Evolutionary conservation across 1,140 invertebrate species (phyloP).

Genomic region (Dreissena rostriformis): DNA sequence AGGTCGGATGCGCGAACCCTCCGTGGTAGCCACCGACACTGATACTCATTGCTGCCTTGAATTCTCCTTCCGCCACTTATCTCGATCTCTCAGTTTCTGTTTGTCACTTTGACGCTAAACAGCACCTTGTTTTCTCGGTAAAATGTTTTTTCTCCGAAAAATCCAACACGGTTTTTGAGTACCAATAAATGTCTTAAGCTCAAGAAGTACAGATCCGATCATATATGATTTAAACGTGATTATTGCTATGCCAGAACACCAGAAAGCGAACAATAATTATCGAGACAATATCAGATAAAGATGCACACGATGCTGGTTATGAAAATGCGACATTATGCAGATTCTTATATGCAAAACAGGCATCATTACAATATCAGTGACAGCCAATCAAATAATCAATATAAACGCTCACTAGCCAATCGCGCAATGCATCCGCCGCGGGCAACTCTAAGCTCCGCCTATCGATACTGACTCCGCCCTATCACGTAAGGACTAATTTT

Average conservation of each 20-base stretch:
- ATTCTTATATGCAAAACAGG: constrained; percentile 57
- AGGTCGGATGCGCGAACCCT: constrained; percentile 33
- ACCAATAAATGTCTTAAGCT: constrained; percentile 29
- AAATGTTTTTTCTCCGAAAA: neutral
- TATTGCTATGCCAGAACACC: constrained; percentile 42
- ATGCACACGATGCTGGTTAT: constrained; percentile 38
- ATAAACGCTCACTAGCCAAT: constrained; percentile 13
- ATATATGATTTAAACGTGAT: constrained; percentile 53
- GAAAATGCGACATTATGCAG: constrained; percentile 44
- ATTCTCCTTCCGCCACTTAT: constrained; percentile 28
- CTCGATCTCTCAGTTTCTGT: constrained; percentile 40
- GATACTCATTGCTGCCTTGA: constrained; percentile 33
- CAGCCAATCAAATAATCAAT: constrained; percentile 22
- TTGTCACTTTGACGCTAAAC: constrained; percentile 54
- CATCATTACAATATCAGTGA: constrained; percentile 4
- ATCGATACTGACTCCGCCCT: neutral
- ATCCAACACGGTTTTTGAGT: constrained; percentile 6
- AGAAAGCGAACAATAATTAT: constrained; percentile 45
- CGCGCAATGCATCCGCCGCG: neutral
- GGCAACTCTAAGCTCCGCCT: constrained; percentile 18
- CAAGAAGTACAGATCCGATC: constrained; percentile 50
- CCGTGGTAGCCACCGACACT: constrained; percentile 50
- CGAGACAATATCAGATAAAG: constrained; percentile 58
- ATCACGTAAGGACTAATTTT: too few relatives aligned
- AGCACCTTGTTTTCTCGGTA: neutral